Evolutionary conservation across 1,140 invertebrate genomes (phyloP), one percentile per base, ranked within the genome.

Genomic region (Orussus abietinus): DNA sequence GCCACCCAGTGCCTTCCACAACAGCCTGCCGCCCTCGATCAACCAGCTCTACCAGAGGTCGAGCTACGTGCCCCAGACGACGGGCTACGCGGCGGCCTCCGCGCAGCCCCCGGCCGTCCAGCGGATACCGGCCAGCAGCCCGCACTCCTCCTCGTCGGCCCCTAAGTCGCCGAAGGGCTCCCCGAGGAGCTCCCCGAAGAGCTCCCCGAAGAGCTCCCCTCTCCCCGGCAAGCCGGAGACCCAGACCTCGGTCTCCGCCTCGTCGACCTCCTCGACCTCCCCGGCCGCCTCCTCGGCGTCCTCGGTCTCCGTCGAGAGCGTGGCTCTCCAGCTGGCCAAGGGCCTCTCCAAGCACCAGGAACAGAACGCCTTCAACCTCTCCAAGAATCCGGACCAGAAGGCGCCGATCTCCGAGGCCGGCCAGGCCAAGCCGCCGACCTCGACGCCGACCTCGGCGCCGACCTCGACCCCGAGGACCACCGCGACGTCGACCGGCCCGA

Each of bases 1-100:
- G 26, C 52, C 62, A 18, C 59, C 66, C 15, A 69, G 69, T 66
- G 71, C 71, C 59, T 75, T 66, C 49, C 73, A 74, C 42, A 71
- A 58, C 41, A 71, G 66, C 33, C 39, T 73, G 31, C 73, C 72
- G 6, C 69, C 68, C 1, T 59, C 69, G 11, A 69, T 74, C 10
- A 74, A 62, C 25, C 70, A 74, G 17, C 40, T 72, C 2, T 74
- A 69, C 31, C 69, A 73, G 18, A 55, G 70, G 5, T 59, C 65
- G 3, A 69, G 54, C 28, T 73, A 72, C 33, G 51, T 62, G 20
- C 51, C 60, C 3, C 62, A 64, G 18, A 57, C 63, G 0, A 51
- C 57, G 1, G 37, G 32, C n/a, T 64, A 64, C 47, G 13, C 45
- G 38, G 19, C 35, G 36, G 28, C 42, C 33, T 12, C 40, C 9